Evolutionary conservation across 2,888 invertebrate species (phyloP), one percentile per base, ranked within the genome.

Genomic region (Drosophila dives): DNA sequence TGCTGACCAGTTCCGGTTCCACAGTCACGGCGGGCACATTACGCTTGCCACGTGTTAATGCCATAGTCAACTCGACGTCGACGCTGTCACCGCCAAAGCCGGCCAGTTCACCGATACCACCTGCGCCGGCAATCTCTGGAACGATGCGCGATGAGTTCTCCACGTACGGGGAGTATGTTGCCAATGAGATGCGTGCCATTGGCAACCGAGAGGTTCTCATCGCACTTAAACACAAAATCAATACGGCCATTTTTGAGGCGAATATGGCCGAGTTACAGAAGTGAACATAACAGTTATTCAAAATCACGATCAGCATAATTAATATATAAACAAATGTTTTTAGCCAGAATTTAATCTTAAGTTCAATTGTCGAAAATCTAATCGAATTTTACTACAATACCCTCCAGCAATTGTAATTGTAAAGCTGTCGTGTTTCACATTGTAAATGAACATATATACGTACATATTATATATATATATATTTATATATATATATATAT

Each of bases 161-260:
- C 12, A 94, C 94, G 0, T 95, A 94, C 60, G 95, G 95, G 10
- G 95, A 95, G 91, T 95, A 95, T 74, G 92, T 95, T 62, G 95
- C 95, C 2, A 95, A 95, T 83, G 95, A 95, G 86, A 91, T 95
- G 77, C 92, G 95, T 8, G 94, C 94, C 42, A 91, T 95, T 23
- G 94, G 93, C 88, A 94, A 94, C 26, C 93, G 95, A 53, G 94
- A 94, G 80, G 94, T 94, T 68, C 88, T 95, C 15, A 89, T 94
- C 7, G 93, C 94, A 5, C 94, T 94, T 0, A 95, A 95, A 83
- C 95, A 95, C 83, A 95, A 94, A 86, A 95, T 95, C 68, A 94
- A 95, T 81, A 95, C 94, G 81, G 94, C 94, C 15, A 94, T 95
- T 80, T 95, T 94, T 90, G 95, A 95, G 81, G 94, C 95, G 0